A percentile compares a stretch with the other conserved stretches of the same genome.
Conservation (phyloP, 2,113 vertebrate species). For the Vicugna pacos region DNA sequence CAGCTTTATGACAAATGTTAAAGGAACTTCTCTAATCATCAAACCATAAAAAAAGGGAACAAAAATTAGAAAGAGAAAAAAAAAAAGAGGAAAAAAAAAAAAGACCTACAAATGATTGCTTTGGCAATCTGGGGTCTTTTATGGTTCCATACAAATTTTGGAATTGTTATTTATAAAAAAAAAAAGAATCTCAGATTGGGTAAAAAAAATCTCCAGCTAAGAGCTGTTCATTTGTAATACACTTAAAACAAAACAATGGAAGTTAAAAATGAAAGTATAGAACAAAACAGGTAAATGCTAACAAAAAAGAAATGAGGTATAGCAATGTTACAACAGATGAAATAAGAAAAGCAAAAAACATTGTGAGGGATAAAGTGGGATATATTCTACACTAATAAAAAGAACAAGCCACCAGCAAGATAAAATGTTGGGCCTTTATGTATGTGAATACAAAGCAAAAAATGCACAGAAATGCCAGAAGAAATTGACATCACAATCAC, state of each 20-base stretch:
- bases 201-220: constrained; percentile 20
- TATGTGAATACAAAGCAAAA: neutral
- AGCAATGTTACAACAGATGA: neutral
- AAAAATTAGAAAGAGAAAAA: too few relatives aligned
- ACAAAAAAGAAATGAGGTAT: constrained; percentile 23
- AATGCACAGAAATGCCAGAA: neutral
- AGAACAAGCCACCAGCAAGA: neutral
- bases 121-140: too few relatives aligned
- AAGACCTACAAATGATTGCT: too few relatives aligned
- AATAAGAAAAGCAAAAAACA: neutral
- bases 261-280: constrained; percentile 18
- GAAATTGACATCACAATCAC: neutral
- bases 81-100: too few relatives aligned
- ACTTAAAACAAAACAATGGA: constrained; percentile 25
- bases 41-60: too few relatives aligned
- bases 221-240: neutral
- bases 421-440: neutral
- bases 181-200: neutral
- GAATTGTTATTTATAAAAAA: too few relatives aligned
- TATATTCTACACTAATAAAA: constrained; percentile 3
- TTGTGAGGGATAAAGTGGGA: neutral
- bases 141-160: too few relatives aligned
- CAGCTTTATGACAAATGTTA: too few relatives aligned
- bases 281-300: constrained; percentile 26
- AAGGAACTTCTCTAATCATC: too few relatives aligned